phyloP scores from a whole-genome alignment of 30 jellyfish, hydroid and myxozoan genomes.

The Hydractinia echinata region DNA sequence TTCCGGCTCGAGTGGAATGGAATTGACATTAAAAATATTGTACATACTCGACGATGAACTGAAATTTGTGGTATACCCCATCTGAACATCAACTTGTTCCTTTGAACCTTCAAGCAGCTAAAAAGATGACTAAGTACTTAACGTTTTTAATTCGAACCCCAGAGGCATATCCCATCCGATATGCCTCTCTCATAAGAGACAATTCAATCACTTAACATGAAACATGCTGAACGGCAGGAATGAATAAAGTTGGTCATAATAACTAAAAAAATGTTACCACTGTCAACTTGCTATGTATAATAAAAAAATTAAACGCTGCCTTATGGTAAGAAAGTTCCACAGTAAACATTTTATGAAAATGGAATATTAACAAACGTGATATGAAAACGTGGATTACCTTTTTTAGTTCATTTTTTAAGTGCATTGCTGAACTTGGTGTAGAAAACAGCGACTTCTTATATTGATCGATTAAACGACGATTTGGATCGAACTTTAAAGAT shows the following conservation, averaged over 20 bases:
- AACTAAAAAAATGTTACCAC: background rate
- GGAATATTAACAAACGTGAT: background rate
- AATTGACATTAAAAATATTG: background rate
- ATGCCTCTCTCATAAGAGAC: background rate
- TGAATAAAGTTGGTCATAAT: background rate
- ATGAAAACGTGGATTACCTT: slow-evolving; percentile 33
- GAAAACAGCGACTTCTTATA: slow-evolving; percentile 68
- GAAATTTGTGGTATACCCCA: slow-evolving; percentile 28
- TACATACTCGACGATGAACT: slow-evolving; percentile 11
- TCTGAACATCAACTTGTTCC: slow-evolving; percentile 59
- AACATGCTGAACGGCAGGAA: background rate
- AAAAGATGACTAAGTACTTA: too few relatives aligned
- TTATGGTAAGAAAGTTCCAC: too few relatives aligned
- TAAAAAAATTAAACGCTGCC: too few relatives aligned
- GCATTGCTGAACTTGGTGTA: slow-evolving; percentile 54
- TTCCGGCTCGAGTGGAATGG: too few relatives aligned
- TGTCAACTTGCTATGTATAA: too few relatives aligned
- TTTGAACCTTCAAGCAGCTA: slow-evolving; percentile 82
- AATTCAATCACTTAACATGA: background rate
- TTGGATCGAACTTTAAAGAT: slow-evolving; percentile 66
- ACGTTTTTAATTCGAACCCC: background rate
- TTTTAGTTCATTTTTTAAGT: slow-evolving; percentile 76
- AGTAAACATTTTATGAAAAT: too few relatives aligned
- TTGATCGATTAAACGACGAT: slow-evolving; percentile 80
- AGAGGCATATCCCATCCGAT: background rate